phyloP scores from a whole-genome alignment of 2,888 invertebrate species.

The Drosophila paramelanica region DNA sequence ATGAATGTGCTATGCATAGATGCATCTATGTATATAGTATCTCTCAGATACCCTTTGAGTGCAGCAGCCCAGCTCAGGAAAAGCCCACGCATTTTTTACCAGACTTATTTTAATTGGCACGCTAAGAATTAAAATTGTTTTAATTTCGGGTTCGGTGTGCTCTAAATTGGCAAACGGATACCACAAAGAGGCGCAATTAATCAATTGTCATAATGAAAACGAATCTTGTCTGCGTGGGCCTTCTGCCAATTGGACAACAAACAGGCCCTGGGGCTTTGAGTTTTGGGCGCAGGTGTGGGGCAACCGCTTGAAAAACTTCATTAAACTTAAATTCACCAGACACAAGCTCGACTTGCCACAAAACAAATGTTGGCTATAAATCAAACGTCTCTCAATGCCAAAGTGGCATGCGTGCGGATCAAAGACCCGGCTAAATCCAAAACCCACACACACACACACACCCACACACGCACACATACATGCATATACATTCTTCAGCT shows the following conservation, averaged over 20 bases:
- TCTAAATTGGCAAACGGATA: constrained; percentile 66
- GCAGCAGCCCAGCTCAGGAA: constrained; percentile 11
- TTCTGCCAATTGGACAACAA: constrained; percentile 45
- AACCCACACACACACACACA: constrained; percentile 20
- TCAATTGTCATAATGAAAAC: constrained; percentile 67
- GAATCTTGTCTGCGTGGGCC: constrained; percentile 64
- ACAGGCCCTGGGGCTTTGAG: constrained; percentile 40
- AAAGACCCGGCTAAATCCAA: constrained; percentile 58
- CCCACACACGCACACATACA: constrained; percentile 22
- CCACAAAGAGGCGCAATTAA: constrained; percentile 59
- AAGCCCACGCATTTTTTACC: constrained; percentile 40
- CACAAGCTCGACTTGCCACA: constrained; percentile 38
- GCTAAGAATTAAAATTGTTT: constrained; percentile 45
- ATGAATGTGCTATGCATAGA: constrained; percentile 40
- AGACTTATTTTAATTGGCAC: constrained; percentile 50
- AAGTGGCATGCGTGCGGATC: constrained; percentile 52
- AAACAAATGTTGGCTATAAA: constrained; percentile 62
- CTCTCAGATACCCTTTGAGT: constrained; percentile 11
- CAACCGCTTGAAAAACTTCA: constrained; percentile 44
- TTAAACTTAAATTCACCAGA: constrained; percentile 60
- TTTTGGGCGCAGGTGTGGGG: constrained; percentile 41
- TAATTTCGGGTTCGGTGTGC: constrained; percentile 39
- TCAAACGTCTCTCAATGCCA: constrained; percentile 55
- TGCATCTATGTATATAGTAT: not conserved
- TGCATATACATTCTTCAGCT: constrained; percentile 12